These are phyloP conservation scores for Drosophila malerkotliana DNA, from an alignment of 1,140 invertebrate genomes.

Conservation along the genomic window DNA sequence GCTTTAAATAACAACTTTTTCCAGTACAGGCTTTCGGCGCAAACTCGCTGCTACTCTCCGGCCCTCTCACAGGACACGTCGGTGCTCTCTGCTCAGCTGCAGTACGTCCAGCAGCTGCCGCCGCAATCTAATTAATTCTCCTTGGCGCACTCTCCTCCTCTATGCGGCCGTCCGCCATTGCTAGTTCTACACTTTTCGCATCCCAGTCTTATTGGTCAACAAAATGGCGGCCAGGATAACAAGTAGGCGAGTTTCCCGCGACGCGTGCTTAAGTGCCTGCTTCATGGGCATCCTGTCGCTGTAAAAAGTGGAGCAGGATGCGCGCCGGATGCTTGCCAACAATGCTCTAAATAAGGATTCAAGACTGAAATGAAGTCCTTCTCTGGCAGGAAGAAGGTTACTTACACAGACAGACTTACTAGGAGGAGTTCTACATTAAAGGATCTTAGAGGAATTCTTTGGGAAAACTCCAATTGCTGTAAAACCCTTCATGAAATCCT, in stretches of 20 bases:
- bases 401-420: no score
- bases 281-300: slow-evolving; percentile 7
- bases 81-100: slow-evolving; percentile 47
- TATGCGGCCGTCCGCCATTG: slow-evolving; percentile 52
- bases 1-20: slow-evolving; percentile 44
- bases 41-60: slow-evolving; percentile 47
- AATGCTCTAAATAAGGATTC: slow-evolving; percentile 16
- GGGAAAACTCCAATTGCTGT: no score
- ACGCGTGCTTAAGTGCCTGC: slow-evolving; percentile 64
- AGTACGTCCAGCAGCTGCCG: slow-evolving; percentile 70
- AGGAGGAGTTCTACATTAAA: no score
- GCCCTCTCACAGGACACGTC: background rate
- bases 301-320: slow-evolving; percentile 12
- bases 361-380: no score
- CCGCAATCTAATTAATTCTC: slow-evolving; percentile 78
- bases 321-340: background rate
- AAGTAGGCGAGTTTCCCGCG: slow-evolving; percentile 15
- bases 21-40: slow-evolving; percentile 49
- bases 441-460: background rate
- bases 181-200: slow-evolving; percentile 59
- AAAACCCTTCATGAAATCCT: no score
- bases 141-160: slow-evolving; percentile 46
- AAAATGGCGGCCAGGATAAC: slow-evolving; percentile 60
- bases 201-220: slow-evolving; percentile 46
- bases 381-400: no score